Conservation (phyloP, 2,797 vertebrate genomes). For the Oreochromis grahami region DNA sequence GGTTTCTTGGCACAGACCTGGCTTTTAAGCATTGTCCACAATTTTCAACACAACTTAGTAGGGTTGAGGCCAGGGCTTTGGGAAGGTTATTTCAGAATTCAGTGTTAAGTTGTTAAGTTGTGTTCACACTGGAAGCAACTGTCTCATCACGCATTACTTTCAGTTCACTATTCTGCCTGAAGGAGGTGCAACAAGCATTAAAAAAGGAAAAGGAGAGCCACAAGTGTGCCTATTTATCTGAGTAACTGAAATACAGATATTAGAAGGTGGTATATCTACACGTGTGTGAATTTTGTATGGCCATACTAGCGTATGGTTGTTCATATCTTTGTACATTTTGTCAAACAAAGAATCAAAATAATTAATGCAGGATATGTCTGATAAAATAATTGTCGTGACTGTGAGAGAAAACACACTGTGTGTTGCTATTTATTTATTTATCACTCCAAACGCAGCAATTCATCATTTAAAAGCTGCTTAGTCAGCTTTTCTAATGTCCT, state of each 20-base stretch:
- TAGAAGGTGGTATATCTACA: background rate
- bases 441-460: background rate
- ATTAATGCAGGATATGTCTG: background rate
- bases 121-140: background rate
- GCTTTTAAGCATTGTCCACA: background rate
- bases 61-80: background rate
- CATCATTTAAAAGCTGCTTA: background rate
- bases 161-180: slow-evolving; percentile 27
- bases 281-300: background rate
- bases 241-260: background rate
- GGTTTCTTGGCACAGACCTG: background rate
- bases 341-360: background rate
- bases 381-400: background rate
- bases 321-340: background rate
- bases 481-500: background rate
- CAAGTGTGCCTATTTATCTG: background rate
- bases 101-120: background rate
- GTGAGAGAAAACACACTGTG: background rate
- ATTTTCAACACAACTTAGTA: background rate
- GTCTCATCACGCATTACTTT: background rate
- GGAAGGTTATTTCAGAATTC: background rate
- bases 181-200: slow-evolving; percentile 26
- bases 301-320: background rate
- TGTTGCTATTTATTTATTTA: background rate
- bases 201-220: background rate